Conservation (phyloP, 2,888 invertebrate species). For the Nowickia ferox region DNA sequence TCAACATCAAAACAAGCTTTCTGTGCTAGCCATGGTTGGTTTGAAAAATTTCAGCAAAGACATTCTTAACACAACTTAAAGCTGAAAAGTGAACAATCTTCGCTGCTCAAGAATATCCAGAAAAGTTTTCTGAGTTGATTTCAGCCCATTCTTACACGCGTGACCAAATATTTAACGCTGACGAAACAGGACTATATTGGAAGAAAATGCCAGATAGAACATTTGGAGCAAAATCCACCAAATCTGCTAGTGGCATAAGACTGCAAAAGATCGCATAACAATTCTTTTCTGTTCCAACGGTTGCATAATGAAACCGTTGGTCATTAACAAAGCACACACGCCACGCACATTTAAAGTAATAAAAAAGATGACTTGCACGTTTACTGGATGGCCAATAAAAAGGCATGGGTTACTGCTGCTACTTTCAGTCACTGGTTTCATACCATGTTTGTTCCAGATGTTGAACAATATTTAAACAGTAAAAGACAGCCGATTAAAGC, state of each 20-base stretch:
- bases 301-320: constrained; percentile 74
- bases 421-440: constrained; percentile 73
- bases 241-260: constrained; percentile 70
- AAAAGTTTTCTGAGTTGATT: no score
- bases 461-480: no score
- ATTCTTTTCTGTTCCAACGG: constrained; percentile 75
- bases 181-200: neutral
- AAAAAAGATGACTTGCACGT: constrained; percentile 74
- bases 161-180: no score
- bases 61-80: no score
- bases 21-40: no score
- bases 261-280: constrained; percentile 75
- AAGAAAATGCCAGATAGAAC: neutral
- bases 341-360: constrained; percentile 75
- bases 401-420: constrained; percentile 73
- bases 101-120: no score
- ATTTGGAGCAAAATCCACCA: constrained; percentile 71
- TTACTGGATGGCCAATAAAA: constrained; percentile 75
- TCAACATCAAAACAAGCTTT: no score
- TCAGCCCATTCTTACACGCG: no score
- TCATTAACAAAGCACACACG: constrained; percentile 74
- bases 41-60: no score
- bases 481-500: no score
- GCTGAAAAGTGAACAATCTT: no score
- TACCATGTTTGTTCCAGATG: constrained; percentile 73